Percentiles rank a stretch among this genome's conserved stretches.
Conservation (phyloP, 2,888 invertebrate genomes). For the Scaptomyza caliginosa region DNA sequence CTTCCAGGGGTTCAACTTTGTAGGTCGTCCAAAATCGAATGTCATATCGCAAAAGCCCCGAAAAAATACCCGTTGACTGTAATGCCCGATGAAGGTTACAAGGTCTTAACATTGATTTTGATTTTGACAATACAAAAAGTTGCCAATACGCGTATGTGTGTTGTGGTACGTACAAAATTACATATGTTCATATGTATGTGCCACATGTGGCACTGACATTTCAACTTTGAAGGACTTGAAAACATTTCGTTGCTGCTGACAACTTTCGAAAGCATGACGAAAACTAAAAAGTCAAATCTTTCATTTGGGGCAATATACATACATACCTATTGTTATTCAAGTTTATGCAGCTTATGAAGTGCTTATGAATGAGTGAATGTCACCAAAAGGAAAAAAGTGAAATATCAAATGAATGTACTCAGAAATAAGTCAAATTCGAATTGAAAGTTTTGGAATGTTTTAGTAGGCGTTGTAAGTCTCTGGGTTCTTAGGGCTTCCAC, state of each 20-base stretch:
- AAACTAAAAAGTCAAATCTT: neutral
- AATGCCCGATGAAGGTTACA: constrained; percentile 47
- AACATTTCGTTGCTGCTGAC: constrained; percentile 17
- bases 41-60: constrained; percentile 38
- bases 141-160: constrained; percentile 10
- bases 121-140: constrained; percentile 44
- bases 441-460: constrained; percentile 14
- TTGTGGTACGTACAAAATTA: neutral
- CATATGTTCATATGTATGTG: neutral
- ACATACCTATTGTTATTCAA: neutral
- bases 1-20: constrained; percentile 61
- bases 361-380: no score
- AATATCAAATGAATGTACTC: neutral
- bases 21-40: constrained; percentile 61
- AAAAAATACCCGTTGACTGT: constrained; percentile 24
- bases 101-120: constrained; percentile 69
- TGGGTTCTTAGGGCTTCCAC: neutral
- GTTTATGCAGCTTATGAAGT: neutral
- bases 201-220: constrained; percentile 38
- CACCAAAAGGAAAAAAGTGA: neutral
- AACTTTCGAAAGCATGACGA: constrained; percentile 9
- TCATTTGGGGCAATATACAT: neutral
- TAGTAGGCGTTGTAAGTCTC: neutral
- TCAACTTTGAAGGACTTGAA: constrained; percentile 56
- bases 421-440: constrained; percentile 6